Conservation (phyloP, 2,797 vertebrate genomes). For the Ceyx erithaca region DNA sequence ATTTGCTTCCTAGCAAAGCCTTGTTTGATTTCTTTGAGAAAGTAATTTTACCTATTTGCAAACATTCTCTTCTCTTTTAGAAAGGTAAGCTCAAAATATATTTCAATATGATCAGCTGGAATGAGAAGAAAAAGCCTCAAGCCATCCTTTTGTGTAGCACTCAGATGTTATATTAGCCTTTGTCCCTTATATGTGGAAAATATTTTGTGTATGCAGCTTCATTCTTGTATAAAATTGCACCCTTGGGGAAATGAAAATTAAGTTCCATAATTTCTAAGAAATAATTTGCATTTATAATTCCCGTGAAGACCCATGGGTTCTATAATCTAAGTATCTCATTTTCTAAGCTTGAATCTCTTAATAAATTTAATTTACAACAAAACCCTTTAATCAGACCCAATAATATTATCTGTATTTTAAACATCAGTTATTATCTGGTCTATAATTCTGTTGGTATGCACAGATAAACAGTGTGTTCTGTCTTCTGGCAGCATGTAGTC, state of each 20-base stretch:
- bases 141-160: not conserved
- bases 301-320: not conserved
- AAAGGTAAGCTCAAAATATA: not conserved
- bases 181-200: not conserved
- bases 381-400: not conserved
- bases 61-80: not conserved
- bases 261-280: not conserved
- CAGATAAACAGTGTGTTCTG: not conserved
- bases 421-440: not conserved
- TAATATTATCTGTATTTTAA: not conserved
- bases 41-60: not conserved
- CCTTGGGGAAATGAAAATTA: not conserved
- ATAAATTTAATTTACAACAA: not conserved
- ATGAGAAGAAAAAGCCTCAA: not conserved
- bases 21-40: not conserved
- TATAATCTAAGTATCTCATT: not conserved
- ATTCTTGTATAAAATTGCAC: not conserved
- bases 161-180: not conserved
- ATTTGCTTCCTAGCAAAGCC: not conserved
- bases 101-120: not conserved
- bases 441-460: not conserved
- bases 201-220: fast-evolving
- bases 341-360: not conserved
- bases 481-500: not conserved
- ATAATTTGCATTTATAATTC: not conserved